Base-by-base conservation (phyloP, 2,113 vertebrate genomes). In the Athene noctua region DNA sequence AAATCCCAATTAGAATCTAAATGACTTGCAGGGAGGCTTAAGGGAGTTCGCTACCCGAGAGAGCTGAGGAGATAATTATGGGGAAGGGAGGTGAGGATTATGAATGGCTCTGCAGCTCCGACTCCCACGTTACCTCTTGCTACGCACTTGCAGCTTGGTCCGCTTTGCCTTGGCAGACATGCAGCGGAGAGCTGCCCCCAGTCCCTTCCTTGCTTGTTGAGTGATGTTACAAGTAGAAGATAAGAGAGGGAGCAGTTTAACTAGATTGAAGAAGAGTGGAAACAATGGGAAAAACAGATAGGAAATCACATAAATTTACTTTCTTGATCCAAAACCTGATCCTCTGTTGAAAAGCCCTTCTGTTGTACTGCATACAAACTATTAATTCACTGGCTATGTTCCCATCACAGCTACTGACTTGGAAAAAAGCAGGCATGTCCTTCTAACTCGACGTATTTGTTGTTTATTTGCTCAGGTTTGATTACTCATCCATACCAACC, bases 1-100 rank as follows among this genome's bases (percentile, higher is more conserved):
- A 94, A 94, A 96, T 92, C 96, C 94, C 96, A 83, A 82, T 96
- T 95, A 95, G 96, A 95, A 92, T 87, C 94, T 47, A 92, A 95
- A 91, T 94, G 59, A 92, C 86, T 96, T 52, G 38, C 84, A 94
- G 81, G 71, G 67, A 95, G 91, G 84, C 89, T 91, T 90, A 65
- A 89, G 97, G 89, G 96, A 94, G 86, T 59, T 94, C 78, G 85
- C 78, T 46, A 46, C 44, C 44, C 17, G 7, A 46, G 44, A 46
- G 44, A 27, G 6, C 80, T 85, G 94, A 8, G 1, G 38, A 95
- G 89, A 87, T 94, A 95, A 95, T 91, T 82, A 77, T 36, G 80
- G 80, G 78, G 86, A 92, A 81, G 52, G 79, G 91, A 81, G 65
- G 49, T 1, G 8, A 1, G 17, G 91, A 52, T 88, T 95, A 68